phyloP scores from a whole-genome alignment of 30 jellyfish, hydroid and myxozoan species.

The Rhopilema esculentum region DNA sequence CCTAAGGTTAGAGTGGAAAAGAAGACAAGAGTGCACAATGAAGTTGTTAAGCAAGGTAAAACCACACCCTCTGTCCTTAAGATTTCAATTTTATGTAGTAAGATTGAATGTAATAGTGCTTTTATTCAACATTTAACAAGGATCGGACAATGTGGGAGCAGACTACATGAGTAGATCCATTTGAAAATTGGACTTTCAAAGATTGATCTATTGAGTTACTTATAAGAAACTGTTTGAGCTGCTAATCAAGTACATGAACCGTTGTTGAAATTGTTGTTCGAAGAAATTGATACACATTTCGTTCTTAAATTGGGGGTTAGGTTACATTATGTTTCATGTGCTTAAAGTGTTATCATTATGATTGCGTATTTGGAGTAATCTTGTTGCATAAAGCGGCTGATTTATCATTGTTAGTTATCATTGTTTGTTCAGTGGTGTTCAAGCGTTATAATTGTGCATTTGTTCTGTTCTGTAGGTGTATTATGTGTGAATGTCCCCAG shows the following conservation, averaged over 20 bases:
- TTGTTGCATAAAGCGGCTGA: no score
- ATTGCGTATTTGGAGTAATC: no score
- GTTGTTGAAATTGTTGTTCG: constrained; percentile 1
- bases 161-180: constrained; percentile 3
- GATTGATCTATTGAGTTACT: neutral
- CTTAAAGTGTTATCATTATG: neutral
- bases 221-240: constrained; percentile 1
- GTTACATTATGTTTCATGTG: constrained; percentile 16
- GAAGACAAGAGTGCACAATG: constrained; percentile 75
- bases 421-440: no score
- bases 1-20: constrained; percentile 87
- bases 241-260: constrained; percentile 8
- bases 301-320: constrained; percentile 14
- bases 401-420: no score
- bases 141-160: constrained; percentile 6
- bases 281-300: constrained; percentile 1
- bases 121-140: no score
- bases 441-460: no score
- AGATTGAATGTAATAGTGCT: no score
- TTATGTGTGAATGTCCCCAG: no score
- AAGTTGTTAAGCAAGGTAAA: constrained; percentile 78
- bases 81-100: neutral
- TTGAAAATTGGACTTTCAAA: neutral
- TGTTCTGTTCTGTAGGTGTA: no score
- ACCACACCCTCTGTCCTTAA: no score